Conservation (phyloP, 2,797 vertebrate species). For the Spheniscus humboldti region DNA sequence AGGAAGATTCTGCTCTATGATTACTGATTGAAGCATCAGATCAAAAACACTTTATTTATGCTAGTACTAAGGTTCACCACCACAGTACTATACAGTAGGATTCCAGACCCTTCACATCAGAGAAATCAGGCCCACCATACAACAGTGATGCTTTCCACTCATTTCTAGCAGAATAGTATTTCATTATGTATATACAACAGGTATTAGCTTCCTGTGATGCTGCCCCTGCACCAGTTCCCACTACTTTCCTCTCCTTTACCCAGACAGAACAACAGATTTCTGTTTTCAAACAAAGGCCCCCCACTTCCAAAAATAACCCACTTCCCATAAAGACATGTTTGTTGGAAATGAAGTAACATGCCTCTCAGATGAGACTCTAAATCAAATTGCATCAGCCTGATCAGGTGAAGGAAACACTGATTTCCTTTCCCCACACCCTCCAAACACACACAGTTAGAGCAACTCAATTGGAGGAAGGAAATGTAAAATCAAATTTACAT, state of each 20-base stretch:
- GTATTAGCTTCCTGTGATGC: background rate
- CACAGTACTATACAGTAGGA: background rate
- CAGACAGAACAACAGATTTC: constrained; percentile 4
- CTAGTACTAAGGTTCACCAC: background rate
- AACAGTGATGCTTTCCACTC: background rate
- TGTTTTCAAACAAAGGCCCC: constrained; percentile 36
- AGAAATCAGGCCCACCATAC: background rate
- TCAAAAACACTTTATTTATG: background rate
- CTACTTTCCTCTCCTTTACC: background rate
- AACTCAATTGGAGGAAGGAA: constrained; percentile 69
- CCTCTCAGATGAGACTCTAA: constrained; percentile 32
- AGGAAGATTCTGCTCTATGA: background rate
- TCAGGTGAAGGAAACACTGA: constrained; percentile 69
- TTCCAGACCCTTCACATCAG: background rate
- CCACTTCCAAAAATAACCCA: constrained; percentile 38
- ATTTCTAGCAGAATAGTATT: background rate
- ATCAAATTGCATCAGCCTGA: constrained; percentile 54
- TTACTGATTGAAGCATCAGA: background rate
- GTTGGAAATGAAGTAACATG: background rate
- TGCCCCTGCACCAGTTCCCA: background rate
- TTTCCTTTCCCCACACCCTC: constrained; percentile 61
- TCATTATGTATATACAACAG: background rate
- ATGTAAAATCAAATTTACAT: constrained; percentile 68
- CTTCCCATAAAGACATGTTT: background rate
- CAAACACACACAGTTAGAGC: constrained; percentile 42